Evolutionary conservation across 2,113 vertebrate genomes (phyloP).

Genomic region (Percopsis transmontana): DNA sequence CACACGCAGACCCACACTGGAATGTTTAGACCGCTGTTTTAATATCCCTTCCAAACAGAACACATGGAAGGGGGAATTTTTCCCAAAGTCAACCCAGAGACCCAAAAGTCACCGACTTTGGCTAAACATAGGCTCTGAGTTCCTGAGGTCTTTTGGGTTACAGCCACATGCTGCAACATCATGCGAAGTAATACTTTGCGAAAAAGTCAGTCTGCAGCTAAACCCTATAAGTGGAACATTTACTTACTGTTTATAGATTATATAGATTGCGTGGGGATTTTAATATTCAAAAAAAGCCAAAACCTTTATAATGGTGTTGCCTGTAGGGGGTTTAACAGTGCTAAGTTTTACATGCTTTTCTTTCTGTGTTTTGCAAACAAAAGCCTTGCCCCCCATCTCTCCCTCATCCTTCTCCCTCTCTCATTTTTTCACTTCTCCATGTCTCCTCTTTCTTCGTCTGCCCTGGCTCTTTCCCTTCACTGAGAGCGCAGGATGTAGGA

Average conservation of each 20-base stretch:
- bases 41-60: constrained; percentile 9
- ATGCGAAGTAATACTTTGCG: neutral
- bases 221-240: neutral
- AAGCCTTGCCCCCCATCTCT: neutral
- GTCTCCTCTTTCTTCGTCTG: neutral
- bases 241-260: no score
- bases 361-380: neutral
- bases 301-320: no score
- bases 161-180: constrained; percentile 1
- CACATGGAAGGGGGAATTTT: constrained; percentile 55
- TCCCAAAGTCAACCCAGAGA: constrained; percentile 46
- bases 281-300: no score
- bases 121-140: constrained; percentile 22
- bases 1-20: constrained; percentile 34
- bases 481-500: constrained; percentile 67
- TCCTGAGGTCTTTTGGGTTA: neutral
- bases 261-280: no score
- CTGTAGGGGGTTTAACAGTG: neutral
- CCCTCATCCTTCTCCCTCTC: neutral
- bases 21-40: constrained; percentile 59
- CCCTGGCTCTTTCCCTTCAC: neutral
- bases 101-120: constrained; percentile 31
- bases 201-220: neutral
- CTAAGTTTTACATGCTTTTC: neutral
- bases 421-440: neutral